Conservation (phyloP, 2,113 vertebrate genomes). For the Cheirogaleus medius region DNA sequence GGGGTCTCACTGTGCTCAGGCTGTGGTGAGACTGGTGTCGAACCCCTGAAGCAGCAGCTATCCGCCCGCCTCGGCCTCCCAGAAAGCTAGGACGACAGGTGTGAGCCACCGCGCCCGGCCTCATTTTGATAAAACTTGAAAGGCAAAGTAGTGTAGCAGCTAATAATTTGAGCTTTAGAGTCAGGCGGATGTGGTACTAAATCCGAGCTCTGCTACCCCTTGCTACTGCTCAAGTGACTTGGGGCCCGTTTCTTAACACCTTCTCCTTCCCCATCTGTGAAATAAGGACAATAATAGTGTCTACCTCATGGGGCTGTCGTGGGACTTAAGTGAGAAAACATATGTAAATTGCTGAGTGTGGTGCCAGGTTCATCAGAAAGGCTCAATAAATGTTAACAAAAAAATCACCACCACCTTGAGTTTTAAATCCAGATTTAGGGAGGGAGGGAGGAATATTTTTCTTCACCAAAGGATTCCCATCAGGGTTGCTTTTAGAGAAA, state of each 20-base stretch:
- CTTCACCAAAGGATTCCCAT: neutral
- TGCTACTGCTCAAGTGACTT: neutral
- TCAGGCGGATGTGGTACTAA: neutral
- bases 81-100: no score
- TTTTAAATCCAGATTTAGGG: neutral
- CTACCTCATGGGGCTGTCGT: neutral
- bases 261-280: neutral
- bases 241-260: neutral
- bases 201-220: neutral
- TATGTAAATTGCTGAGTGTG: neutral
- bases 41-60: no score
- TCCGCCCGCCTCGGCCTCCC: no score
- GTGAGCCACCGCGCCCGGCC: no score
- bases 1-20: no score
- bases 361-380: neutral
- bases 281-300: no score
- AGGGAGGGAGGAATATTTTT: neutral
- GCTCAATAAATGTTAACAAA: neutral
- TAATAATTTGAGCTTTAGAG: neutral
- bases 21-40: no score
- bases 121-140: neutral
- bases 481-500: neutral
- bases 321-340: neutral
- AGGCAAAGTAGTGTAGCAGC: neutral
- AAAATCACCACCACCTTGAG: neutral